Percentiles rank a stretch among this genome's conserved stretches.
phyloP scores from a whole-genome alignment of 2,888 invertebrate species.

The Temnothorax ravouxi region DNA sequence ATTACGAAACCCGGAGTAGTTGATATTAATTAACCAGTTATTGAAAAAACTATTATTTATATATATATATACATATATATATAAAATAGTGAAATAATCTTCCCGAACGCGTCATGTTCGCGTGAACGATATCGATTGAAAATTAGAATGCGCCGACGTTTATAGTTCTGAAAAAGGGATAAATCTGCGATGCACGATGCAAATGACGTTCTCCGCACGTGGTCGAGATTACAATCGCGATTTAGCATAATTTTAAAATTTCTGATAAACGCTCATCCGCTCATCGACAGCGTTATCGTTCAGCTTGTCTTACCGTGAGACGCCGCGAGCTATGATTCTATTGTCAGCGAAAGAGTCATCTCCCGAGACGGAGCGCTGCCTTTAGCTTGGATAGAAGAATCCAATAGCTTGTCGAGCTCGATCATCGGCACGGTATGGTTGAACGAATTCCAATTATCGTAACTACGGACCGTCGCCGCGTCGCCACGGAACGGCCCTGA shows the following conservation, averaged over 20 bases:
- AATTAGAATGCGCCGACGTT: conserved; percentile 13
- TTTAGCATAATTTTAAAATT: conserved; percentile 24
- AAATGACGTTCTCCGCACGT: neutral
- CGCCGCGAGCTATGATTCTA: conserved; percentile 12
- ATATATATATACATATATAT: neutral
- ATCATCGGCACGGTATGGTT: conserved; percentile 45
- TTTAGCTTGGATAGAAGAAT: conserved; percentile 44
- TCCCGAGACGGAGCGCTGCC: neutral
- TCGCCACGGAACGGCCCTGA: conserved; percentile 25
- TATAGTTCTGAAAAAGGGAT: neutral
- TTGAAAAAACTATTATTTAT: neutral
- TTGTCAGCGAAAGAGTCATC: conserved; percentile 35
- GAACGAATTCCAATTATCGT: conserved; percentile 69
- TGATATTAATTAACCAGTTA: conserved; percentile 34
- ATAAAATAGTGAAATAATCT: neutral
- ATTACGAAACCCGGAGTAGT: conserved; percentile 28
- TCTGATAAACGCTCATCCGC: neutral
- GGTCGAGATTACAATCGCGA: neutral
- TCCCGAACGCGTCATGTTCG: neutral
- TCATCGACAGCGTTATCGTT: neutral
- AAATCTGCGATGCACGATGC: neutral
- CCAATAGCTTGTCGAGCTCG: conserved; percentile 47
- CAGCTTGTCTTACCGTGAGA: neutral
- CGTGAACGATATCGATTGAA: neutral
- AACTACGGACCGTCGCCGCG: conserved; percentile 58